phyloP scores from a whole-genome alignment of 1,140 invertebrate species.

The Habropoda laboriosa region DNA sequence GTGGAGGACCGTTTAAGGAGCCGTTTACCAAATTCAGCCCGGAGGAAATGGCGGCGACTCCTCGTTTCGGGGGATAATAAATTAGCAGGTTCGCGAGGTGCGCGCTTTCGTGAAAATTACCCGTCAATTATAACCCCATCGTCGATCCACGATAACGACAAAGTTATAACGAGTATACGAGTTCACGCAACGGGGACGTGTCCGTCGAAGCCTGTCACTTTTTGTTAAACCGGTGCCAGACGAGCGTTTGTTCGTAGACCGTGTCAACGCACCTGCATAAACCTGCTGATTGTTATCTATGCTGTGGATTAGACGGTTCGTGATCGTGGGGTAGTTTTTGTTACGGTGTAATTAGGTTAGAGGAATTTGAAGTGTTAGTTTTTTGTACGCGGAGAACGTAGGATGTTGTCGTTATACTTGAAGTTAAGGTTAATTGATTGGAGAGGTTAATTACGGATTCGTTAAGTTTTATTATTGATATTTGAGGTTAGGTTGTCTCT shows the following conservation, averaged over 20 bases:
- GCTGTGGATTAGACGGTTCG: background rate
- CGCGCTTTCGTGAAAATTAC: constrained; percentile 28
- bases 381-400: too few species aligned
- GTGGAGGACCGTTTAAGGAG: background rate
- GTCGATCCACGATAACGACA: constrained; percentile 37
- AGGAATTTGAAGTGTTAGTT: too few species aligned
- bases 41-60: background rate
- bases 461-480: too few species aligned
- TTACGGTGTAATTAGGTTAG: background rate
- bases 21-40: constrained; percentile 2
- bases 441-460: too few species aligned
- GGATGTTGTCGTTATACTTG: too few species aligned
- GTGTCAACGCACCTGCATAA: constrained; percentile 25
- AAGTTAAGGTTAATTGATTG: too few species aligned
- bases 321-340: background rate
- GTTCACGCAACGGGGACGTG: constrained; percentile 10
- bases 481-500: too few species aligned
- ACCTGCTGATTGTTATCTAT: constrained; percentile 1
- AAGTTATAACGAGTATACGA: constrained; percentile 24
- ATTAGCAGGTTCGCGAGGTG: constrained; percentile 12
- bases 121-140: constrained; percentile 37
- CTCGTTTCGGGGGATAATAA: constrained; percentile 30
- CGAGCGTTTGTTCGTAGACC: background rate
- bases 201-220: constrained; percentile 18
- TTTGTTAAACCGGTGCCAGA: background rate